phyloP scores from a whole-genome alignment of 2,888 invertebrate species.

The Ecliptopera silaceata region DNA sequence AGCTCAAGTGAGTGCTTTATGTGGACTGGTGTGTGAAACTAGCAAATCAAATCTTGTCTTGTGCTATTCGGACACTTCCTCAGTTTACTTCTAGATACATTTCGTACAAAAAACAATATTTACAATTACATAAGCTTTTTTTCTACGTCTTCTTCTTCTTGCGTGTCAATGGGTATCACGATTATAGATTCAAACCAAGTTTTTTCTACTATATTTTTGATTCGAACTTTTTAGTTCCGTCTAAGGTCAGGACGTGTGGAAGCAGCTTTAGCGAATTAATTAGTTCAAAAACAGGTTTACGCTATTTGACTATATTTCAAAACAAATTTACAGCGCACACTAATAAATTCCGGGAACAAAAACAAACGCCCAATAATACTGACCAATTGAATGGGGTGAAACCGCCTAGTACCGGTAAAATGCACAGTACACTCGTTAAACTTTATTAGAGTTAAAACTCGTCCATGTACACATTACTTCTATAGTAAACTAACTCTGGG shows the following conservation, averaged over 20 bases:
- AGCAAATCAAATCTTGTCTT: neutral
- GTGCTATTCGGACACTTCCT: too few species aligned
- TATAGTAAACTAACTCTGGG: neutral
- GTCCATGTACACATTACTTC: constrained; percentile 17
- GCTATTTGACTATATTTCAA: neutral
- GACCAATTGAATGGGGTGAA: constrained; percentile 27
- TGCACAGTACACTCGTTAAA: constrained; percentile 49
- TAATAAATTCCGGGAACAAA: constrained; percentile 21
- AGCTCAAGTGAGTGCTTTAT: constrained; percentile 21
- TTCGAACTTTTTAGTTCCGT: too few species aligned
- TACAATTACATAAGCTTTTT: too few species aligned
- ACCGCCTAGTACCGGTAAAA: constrained; percentile 36
- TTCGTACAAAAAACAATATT: too few species aligned
- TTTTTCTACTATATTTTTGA: too few species aligned
- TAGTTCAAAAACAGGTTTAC: too few species aligned
- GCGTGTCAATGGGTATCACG: too few species aligned
- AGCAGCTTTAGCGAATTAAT: too few species aligned
- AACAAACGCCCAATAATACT: constrained; percentile 24
- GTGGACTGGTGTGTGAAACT: constrained; percentile 16
- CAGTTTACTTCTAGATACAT: too few species aligned
- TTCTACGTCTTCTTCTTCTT: too few species aligned
- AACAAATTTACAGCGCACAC: constrained; percentile 17
- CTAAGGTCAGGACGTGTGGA: too few species aligned
- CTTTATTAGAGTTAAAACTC: constrained; percentile 45
- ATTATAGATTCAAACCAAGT: too few species aligned